Evolutionary conservation across 2,888 invertebrate genomes (phyloP).

Genomic region (Heliconius ethilla): DNA sequence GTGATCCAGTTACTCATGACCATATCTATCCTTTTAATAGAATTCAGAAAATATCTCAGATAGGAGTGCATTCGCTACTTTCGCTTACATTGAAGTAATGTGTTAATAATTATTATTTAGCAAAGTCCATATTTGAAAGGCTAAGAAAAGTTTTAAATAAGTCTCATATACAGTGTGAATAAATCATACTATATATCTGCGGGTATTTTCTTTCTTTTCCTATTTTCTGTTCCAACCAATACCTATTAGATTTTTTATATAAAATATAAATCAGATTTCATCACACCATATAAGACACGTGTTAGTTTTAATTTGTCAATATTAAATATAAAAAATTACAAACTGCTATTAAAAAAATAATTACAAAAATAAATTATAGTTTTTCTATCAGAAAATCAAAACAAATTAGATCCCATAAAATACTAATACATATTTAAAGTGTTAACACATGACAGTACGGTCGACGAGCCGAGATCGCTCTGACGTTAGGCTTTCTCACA

Average conservation of each 20-base stretch:
- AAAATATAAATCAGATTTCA: not conserved
- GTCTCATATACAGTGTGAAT: not conserved
- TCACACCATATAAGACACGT: not conserved
- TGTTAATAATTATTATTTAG: constrained; percentile 10
- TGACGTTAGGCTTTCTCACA: too few species aligned
- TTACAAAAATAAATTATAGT: too few species aligned
- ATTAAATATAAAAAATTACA: not conserved
- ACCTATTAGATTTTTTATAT: too few species aligned
- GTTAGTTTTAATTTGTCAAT: not conserved
- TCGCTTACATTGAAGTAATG: not conserved
- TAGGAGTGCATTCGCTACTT: not conserved
- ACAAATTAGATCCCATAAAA: too few species aligned
- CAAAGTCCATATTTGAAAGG: constrained; percentile 18
- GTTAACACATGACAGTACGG: too few species aligned
- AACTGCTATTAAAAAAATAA: too few species aligned
- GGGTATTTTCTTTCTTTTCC: not conserved
- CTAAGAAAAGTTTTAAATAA: constrained; percentile 8
- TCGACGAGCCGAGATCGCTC: too few species aligned
- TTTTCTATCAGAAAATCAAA: too few species aligned
- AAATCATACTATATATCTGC: not conserved
- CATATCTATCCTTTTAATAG: not conserved
- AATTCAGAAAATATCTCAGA: not conserved
- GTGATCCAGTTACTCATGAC: too few species aligned
- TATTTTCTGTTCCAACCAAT: too few species aligned
- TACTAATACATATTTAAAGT: too few species aligned